Evolutionary conservation across 1,140 invertebrate species (phyloP), one percentile per base, ranked within the genome.

Genomic region (Hylaeus volcanicus): DNA sequence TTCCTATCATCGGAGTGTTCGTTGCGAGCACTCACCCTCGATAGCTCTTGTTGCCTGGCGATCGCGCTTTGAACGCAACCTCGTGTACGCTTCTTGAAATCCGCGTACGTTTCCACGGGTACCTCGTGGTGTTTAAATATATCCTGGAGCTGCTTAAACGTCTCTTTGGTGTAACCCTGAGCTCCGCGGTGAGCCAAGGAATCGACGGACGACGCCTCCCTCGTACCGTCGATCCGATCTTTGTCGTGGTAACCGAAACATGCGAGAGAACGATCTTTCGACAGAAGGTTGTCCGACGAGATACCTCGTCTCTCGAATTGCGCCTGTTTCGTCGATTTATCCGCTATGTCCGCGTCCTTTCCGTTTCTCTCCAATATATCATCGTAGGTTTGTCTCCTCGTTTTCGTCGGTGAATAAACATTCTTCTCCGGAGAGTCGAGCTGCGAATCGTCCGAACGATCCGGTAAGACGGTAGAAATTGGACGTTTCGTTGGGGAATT

Each of bases 91-190:
- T 88, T 86, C 61, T 91, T 93, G 63, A 93, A 93, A 8, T 88
- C 89, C 9, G 91, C 92, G 45, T 93, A 93, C 56, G 86, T 93
- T 43, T 93, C 92, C 0, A 79, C 88, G 9, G 91, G 90, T 55
- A 90, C 87, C 69, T 93, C 91, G 60, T 91, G 90, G 26, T 86
- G 81, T 26, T 89, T 89, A 70, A 92, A 93, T 68, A 90, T 91
- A 60, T 92, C 88, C 69, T 93, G 90, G 11, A 93, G 79, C 60
- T 90, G 85, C 37, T 89, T 92, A 53, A 92, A 90, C 11, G 88
- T 85, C 63, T 90, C 87, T 66, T 65, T 88, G 37, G 72, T 87
- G 76, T 90, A 86, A 0, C 86, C 85, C 0, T 73, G 79, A 15
- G 26, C 43, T 0, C 12, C n/a, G 6, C 60, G 70, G 8, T 39